Percentiles rank a stretch among this genome's conserved stretches.
Evolutionary conservation across 2,113 vertebrate genomes (phyloP).

Genomic region (Opisthocomus hoazin): DNA sequence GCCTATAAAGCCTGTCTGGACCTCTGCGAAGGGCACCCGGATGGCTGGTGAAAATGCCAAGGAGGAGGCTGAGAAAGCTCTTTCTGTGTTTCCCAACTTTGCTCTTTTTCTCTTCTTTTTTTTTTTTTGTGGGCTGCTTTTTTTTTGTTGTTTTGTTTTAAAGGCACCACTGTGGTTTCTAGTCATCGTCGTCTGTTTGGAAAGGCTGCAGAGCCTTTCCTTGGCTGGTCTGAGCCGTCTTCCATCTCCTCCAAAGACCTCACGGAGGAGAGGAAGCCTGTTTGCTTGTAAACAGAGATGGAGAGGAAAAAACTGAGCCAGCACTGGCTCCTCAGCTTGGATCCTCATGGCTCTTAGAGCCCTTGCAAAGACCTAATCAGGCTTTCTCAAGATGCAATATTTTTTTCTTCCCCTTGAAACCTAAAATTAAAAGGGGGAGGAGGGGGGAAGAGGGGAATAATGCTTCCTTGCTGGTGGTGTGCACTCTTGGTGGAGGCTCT

Average conservation of each 20-base stretch:
- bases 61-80: conserved; percentile 23
- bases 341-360: conserved; percentile 30
- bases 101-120: not conserved
- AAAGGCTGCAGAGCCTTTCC: conserved; percentile 25
- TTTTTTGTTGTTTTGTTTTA: not conserved
- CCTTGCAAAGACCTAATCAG: not conserved
- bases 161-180: conserved; percentile 22
- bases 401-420: not conserved
- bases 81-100: not conserved
- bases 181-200: not conserved
- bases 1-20: conserved; percentile 13
- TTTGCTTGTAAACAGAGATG: not conserved
- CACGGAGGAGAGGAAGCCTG: not conserved
- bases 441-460: not conserved
- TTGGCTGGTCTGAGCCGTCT: not conserved
- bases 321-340: not conserved
- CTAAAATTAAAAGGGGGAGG: not conserved
- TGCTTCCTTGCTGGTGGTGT: not conserved
- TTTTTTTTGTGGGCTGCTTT: not conserved
- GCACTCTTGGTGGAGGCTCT: conserved; percentile 10
- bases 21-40: not conserved
- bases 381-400: not conserved
- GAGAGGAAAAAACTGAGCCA: not conserved
- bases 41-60: conserved; percentile 31
- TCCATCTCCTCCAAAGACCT: conserved; percentile 23